Percentiles rank a stretch among this genome's conserved stretches.
Evolutionary conservation across 2,888 invertebrate species (phyloP).

Genomic region (Dynastes maya): DNA sequence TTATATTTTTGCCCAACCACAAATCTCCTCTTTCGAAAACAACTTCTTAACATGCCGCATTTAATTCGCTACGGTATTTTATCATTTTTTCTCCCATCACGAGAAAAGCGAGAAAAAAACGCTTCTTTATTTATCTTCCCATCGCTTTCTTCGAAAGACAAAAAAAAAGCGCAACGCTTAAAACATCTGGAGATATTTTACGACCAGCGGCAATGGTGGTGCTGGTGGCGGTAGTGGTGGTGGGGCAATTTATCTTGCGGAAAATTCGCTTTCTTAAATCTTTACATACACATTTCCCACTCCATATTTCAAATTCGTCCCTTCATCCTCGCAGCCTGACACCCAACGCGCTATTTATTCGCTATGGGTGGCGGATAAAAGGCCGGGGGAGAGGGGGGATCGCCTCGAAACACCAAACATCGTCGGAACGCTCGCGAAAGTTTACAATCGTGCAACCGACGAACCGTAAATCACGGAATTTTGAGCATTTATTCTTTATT

Average conservation of each 20-base stretch:
- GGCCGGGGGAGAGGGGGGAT: neutral
- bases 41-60: no score
- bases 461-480: conserved; percentile 9
- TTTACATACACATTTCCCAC: conserved; percentile 36
- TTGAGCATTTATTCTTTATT: conserved; percentile 2
- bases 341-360: neutral
- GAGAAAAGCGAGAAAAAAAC: no score
- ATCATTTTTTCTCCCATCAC: no score
- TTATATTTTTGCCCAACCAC: no score
- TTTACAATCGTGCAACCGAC: neutral
- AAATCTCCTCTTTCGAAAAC: no score
- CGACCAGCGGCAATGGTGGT: neutral
- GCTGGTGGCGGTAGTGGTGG: neutral
- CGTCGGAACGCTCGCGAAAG: neutral
- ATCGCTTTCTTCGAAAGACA: no score
- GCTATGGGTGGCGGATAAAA: neutral
- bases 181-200: conserved; percentile 19
- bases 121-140: no score
- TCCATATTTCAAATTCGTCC: conserved; percentile 30
- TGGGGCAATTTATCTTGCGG: conserved; percentile 14
- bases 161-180: neutral
- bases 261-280: conserved; percentile 37
- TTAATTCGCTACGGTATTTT: no score
- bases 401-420: conserved; percentile 8
- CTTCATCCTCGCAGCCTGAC: conserved; percentile 5